A percentile compares a stretch with the other conserved stretches of the same genome.
Conservation (phyloP, 2,113 vertebrate species). For the Ceyx melanurus region DNA sequence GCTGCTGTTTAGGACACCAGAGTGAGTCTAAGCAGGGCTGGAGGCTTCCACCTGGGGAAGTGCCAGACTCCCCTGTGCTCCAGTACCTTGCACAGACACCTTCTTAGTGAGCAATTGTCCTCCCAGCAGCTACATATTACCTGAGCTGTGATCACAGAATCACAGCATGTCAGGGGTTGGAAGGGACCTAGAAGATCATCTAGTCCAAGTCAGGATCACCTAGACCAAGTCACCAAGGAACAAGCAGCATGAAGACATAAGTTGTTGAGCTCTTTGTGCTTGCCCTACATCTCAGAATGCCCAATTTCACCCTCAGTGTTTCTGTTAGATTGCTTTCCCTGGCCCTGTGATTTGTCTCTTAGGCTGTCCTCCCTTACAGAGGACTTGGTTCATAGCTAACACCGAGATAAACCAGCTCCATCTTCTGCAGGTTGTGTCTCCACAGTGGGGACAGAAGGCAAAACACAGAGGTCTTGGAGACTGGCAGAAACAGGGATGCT, state of each 20-base stretch:
- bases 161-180: no score
- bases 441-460: fast-evolving
- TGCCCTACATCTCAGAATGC: neutral
- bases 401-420: neutral
- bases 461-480: neutral
- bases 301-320: fast-evolving
- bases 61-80: fast-evolving
- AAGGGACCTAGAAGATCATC: no score
- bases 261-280: fast-evolving
- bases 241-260: fast-evolving
- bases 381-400: neutral
- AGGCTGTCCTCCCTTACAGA: fast-evolving
- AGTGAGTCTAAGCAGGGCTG: neutral
- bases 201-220: no score
- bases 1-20: neutral
- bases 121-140: neutral
- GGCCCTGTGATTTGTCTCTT: neutral
- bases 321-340: neutral
- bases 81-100: neutral
- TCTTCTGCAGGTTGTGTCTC: neutral
- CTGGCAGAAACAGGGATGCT: neutral
- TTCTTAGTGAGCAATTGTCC: neutral
- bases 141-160: neutral
- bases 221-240: neutral
- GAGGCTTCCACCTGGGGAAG: neutral